Evolutionary conservation across 30 jellyfish, hydroid and myxozoan species (phyloP).

Genomic region (Hydra vulgaris): DNA sequence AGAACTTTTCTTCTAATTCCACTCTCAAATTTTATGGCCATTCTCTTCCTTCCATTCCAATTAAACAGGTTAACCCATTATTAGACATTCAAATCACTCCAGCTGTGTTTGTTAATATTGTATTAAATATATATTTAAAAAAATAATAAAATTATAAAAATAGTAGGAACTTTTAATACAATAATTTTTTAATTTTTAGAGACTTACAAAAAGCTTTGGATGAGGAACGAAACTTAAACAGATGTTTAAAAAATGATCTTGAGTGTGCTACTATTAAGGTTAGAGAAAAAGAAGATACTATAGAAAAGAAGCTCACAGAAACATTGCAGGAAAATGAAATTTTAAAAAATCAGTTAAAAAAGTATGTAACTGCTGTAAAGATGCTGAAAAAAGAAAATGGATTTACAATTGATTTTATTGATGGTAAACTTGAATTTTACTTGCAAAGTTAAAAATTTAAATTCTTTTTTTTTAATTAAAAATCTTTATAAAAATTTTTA

Average conservation of each 20-base stretch:
- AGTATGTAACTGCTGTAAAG: slow-evolving; percentile 92
- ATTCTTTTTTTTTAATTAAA: too few species aligned
- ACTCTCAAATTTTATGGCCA: too few species aligned
- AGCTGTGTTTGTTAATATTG: too few species aligned
- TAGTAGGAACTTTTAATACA: too few species aligned
- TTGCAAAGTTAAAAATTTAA: background rate
- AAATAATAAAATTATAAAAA: too few species aligned
- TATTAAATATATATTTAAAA: too few species aligned
- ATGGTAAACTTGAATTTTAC: slow-evolving; percentile 32
- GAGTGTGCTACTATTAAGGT: slow-evolving; percentile 26
- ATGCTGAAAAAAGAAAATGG: slow-evolving; percentile 50
- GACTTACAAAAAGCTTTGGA: slow-evolving; percentile 66
- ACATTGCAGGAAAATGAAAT: slow-evolving; percentile 65
- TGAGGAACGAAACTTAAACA: slow-evolving; percentile 57
- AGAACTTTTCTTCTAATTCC: too few species aligned
- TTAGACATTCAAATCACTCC: too few species aligned
- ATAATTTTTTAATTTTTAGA: slow-evolving; percentile 14
- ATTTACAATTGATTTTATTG: slow-evolving; percentile 52
- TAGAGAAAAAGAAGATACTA: slow-evolving; percentile 27
- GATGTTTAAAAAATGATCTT: slow-evolving; percentile 28
- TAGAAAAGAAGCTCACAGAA: slow-evolving; percentile 32
- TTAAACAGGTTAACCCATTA: too few species aligned
- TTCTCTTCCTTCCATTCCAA: too few species aligned
- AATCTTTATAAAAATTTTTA: too few species aligned
- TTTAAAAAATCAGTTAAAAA: slow-evolving; percentile 75